Base-by-base conservation (phyloP, 2,888 invertebrate species). In the Oasisia sp. region DNA sequence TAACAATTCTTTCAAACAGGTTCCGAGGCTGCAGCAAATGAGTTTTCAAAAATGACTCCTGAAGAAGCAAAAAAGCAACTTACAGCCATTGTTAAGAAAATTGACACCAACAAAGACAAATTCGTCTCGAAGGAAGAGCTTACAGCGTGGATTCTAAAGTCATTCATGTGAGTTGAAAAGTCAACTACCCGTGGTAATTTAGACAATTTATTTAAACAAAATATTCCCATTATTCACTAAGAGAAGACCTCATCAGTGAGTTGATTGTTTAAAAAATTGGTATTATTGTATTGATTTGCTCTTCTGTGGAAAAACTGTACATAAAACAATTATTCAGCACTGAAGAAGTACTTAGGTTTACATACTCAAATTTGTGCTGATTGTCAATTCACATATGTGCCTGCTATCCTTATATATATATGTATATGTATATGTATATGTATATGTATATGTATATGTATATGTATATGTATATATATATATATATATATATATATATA, bases 141-240 rank as follows among this genome's bases (percentile, higher is more conserved):
- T 12, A 98, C 98, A 96, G 97, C 98, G 5, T 99, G 99, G 99
- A 98, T 99, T 95, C 97, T 98, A 94, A 97, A 98, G 94, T 99
- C 99, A 32, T 99, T 99, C 97, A 11, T 91, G 94, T 93, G 58
- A 92, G 91, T 74, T 74, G 74, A 74, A 19, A 74, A 19, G 27
- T 74, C 74, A 74, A 74, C n/a, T n/a, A n/a, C n/a, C n/a, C n/a
- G n/a, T n/a, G n/a, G 19, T 27, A n/a, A 74, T 74, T 74, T 19
- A 19, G 19, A 74, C 19, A 7, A 27, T 27, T 27, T 27, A 74
- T 74, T 27, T 27, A 27, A 27, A 27, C 74, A 4, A 74, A 27
- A 74, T 74, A 27, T 27, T 74, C 19, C 50, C 50, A 50, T 50
- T 50, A 50, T 12, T 50, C 9, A 50, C 9, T 27, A n/a, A 74